phyloP scores from a whole-genome alignment of 1,140 invertebrate species.

The Chionoecetes opilio region DNA sequence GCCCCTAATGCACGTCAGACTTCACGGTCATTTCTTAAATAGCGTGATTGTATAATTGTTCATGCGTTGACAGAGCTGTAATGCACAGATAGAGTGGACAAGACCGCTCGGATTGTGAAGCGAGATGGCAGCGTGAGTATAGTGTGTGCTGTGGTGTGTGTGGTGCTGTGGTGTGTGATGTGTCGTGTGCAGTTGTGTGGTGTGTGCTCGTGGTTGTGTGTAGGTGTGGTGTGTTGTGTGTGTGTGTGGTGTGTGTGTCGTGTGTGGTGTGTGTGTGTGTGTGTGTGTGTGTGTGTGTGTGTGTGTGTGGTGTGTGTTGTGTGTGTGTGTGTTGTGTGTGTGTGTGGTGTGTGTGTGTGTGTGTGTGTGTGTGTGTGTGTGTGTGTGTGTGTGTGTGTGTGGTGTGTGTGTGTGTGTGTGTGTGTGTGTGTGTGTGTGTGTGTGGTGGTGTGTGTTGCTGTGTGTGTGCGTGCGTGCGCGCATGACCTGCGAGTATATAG shows the following conservation, averaged over 20 bases:
- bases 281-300: too few relatives aligned
- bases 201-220: not conserved
- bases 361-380: not conserved
- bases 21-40: constrained; percentile 73
- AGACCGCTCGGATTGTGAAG: not conserved
- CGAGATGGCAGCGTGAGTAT: too few relatives aligned
- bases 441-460: too few relatives aligned
- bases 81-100: constrained; percentile 56
- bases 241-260: too few relatives aligned
- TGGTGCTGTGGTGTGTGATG: not conserved
- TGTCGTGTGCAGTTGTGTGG: too few relatives aligned
- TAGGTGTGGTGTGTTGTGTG: too few relatives aligned
- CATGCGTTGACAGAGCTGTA: constrained; percentile 70
- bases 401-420: too few relatives aligned
- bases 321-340: too few relatives aligned
- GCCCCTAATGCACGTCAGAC: constrained; percentile 65
- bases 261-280: too few relatives aligned
- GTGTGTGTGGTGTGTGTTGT: not conserved
- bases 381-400: not conserved
- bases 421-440: too few relatives aligned
- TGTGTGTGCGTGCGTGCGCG: too few relatives aligned
- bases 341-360: not conserved
- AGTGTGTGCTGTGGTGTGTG: not conserved
- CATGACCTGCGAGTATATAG: too few relatives aligned
- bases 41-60: constrained; percentile 68